Percentiles rank a stretch among this genome's conserved stretches.
Conservation (phyloP, 2,888 invertebrate species). For the Epirrhoe alternata region DNA sequence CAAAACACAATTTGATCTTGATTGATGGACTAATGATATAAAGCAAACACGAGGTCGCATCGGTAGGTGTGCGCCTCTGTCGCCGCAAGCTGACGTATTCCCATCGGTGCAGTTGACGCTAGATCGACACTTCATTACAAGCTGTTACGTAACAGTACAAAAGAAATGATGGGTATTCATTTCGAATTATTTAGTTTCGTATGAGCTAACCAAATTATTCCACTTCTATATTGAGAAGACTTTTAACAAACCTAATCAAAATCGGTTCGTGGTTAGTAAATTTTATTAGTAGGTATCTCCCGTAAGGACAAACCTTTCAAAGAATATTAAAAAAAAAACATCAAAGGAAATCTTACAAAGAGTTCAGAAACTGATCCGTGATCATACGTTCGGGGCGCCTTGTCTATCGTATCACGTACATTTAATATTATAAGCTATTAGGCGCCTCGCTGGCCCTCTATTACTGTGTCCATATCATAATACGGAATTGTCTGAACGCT, state of each 20-base stretch:
- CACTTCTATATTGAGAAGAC: background rate
- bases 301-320: too few relatives aligned
- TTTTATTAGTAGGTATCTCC: too few relatives aligned
- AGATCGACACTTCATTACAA: constrained; percentile 56
- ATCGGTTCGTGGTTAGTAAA: background rate
- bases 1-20: constrained; percentile 79
- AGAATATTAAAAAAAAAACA: background rate
- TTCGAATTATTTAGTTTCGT: constrained; percentile 2
- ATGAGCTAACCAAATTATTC: background rate
- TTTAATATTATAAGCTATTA: constrained; percentile 84
- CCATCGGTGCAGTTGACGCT: constrained; percentile 56
- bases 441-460: constrained; percentile 77
- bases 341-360: constrained; percentile 9
- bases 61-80: constrained; percentile 64
- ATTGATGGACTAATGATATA: constrained; percentile 84
- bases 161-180: constrained; percentile 32
- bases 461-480: constrained; percentile 84
- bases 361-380: constrained; percentile 48
- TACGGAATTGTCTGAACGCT: constrained; percentile 82
- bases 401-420: constrained; percentile 78
- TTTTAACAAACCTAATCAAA: background rate
- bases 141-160: constrained; percentile 40
- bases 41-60: constrained; percentile 74
- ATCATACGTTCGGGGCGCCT: constrained; percentile 52
- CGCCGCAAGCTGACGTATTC: constrained; percentile 61